phyloP scores from a whole-genome alignment of 23 tunicate species.

The Phallusia fumigata region DNA sequence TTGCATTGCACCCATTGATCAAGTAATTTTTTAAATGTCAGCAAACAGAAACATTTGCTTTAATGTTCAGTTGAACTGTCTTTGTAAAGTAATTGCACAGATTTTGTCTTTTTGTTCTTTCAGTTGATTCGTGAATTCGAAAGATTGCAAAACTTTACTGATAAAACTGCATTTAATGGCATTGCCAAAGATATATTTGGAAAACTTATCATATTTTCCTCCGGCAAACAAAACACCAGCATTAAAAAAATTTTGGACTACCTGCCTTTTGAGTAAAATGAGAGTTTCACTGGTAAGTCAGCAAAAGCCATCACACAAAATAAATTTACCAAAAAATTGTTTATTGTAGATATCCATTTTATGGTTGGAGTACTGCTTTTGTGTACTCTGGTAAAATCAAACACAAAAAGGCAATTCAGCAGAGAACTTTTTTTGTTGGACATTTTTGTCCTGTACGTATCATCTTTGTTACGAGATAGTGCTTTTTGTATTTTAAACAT shows the following conservation, averaged over 20 bases:
- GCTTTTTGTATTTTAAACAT: too few relatives aligned
- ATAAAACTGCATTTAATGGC: neutral
- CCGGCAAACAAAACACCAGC: neutral
- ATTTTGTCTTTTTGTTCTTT: neutral
- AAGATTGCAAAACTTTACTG: conserved; percentile 5
- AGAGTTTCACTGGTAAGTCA: neutral
- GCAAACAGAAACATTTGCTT: too few relatives aligned
- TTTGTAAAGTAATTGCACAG: neutral
- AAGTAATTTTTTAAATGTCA: too few relatives aligned
- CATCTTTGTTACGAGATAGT: too few relatives aligned
- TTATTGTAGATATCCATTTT: neutral
- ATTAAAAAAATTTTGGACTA: conserved; percentile 1
- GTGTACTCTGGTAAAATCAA: neutral
- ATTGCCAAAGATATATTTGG: neutral
- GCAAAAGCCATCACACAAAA: neutral
- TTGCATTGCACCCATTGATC: too few relatives aligned
- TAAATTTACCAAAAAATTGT: too few relatives aligned
- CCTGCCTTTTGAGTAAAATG: neutral
- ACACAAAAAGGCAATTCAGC: neutral
- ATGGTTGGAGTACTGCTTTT: conserved; percentile 2
- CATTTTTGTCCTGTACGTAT: too few relatives aligned
- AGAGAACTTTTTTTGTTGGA: neutral
- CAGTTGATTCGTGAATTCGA: neutral
- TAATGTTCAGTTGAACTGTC: neutral
- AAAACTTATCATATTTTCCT: neutral